Conservation (phyloP, 1,140 invertebrate genomes). For the Drosophila tristis region DNA sequence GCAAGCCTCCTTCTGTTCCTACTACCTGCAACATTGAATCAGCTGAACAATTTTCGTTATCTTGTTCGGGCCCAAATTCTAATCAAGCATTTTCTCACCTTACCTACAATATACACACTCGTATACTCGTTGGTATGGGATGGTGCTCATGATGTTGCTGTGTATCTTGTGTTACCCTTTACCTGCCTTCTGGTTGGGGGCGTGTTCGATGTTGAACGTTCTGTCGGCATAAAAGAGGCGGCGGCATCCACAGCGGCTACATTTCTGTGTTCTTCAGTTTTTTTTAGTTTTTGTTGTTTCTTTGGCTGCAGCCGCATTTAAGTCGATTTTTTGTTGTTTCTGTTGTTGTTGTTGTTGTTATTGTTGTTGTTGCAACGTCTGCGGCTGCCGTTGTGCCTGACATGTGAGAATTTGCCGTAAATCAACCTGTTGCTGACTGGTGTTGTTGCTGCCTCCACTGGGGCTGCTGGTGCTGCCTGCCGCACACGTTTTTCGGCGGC, state of each 20-base stretch:
- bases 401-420: constrained; percentile 80
- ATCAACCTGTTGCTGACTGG: constrained; percentile 74
- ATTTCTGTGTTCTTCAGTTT: constrained; percentile 69
- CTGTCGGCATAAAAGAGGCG: constrained; percentile 69
- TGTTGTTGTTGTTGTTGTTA: constrained; percentile 44
- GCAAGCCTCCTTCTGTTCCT: constrained; percentile 16
- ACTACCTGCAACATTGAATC: constrained; percentile 23
- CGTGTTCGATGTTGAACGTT: constrained; percentile 78
- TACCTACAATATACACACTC: background rate
- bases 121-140: too few species aligned
- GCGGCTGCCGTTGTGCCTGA: constrained; percentile 43
- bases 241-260: constrained; percentile 51
- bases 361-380: constrained; percentile 41
- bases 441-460: constrained; percentile 35
- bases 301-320: constrained; percentile 66
- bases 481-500: constrained; percentile 63
- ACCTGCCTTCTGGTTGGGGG: constrained; percentile 52
- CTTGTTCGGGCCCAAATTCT: constrained; percentile 59
- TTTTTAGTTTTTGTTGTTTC: constrained; percentile 34
- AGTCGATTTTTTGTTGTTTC: constrained; percentile 13
- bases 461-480: constrained; percentile 55
- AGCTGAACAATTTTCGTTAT: constrained; percentile 29
- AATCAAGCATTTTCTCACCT: constrained; percentile 83
- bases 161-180: constrained; percentile 46
- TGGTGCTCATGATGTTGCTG: background rate